Evolutionary conservation across 2,113 vertebrate genomes (phyloP).

Genomic region (Gadus macrocephalus): DNA sequence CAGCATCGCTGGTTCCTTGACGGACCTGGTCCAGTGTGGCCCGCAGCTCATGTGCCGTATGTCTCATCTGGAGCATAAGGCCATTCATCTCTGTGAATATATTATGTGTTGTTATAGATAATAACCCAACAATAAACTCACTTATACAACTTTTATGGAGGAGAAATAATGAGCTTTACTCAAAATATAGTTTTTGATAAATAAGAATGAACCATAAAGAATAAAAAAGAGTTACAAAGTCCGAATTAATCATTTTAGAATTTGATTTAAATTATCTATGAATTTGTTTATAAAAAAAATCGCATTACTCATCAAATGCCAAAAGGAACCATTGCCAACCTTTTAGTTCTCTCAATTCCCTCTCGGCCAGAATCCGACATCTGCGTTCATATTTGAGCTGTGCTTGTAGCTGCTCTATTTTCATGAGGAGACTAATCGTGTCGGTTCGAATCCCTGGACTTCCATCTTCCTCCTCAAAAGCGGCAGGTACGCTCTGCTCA

Average conservation of each 20-base stretch:
- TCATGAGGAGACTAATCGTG: conserved; percentile 71
- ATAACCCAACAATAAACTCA: not conserved
- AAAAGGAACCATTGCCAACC: conserved; percentile 35
- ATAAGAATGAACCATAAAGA: not conserved
- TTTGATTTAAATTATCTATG: no score
- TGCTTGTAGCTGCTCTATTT: conserved; percentile 69
- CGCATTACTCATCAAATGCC: no score
- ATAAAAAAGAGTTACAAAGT: conserved; percentile 1
- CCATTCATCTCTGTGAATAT: conserved; percentile 65
- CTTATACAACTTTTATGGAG: not conserved
- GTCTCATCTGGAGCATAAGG: conserved; percentile 72
- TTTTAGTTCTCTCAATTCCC: conserved; percentile 66
- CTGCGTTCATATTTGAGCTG: conserved; percentile 70
- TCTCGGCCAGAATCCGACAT: conserved; percentile 66
- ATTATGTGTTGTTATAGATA: not conserved
- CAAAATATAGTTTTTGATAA: not conserved
- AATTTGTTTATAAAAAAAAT: not conserved
- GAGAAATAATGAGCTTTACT: not conserved
- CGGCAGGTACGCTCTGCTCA: conserved; percentile 48
- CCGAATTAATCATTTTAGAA: not conserved
- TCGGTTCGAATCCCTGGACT: conserved; percentile 66
- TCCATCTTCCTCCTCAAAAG: conserved; percentile 57
- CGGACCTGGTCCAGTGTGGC: conserved; percentile 64
- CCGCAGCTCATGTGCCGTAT: conserved; percentile 64
- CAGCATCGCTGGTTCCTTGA: conserved; percentile 42